Conservation (phyloP, 2,113 vertebrate species). For the Eidolon helvum region DNA sequence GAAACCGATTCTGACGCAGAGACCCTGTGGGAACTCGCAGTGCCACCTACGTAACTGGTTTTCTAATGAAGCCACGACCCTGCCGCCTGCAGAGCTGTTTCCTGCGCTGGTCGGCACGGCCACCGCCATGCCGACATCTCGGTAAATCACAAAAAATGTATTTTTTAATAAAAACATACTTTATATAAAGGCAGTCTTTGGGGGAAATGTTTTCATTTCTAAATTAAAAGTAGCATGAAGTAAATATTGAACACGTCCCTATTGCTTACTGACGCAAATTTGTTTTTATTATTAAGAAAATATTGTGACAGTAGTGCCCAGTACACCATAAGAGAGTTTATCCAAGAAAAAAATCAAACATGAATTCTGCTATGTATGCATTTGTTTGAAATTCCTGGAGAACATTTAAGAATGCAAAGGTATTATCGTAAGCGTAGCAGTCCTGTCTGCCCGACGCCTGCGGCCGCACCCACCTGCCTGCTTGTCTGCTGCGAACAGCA, state of each 20-base stretch:
- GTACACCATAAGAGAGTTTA: background rate
- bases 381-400: background rate
- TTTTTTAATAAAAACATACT: conserved; percentile 73
- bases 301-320: background rate
- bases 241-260: conserved; percentile 47
- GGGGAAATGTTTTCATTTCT: conserved; percentile 77
- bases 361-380: background rate
- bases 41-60: conserved; percentile 81
- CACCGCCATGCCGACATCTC: conserved; percentile 79
- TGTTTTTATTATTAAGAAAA: conserved; percentile 7
- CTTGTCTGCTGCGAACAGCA: background rate
- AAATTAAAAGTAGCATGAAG: conserved; percentile 81
- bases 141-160: conserved; percentile 76
- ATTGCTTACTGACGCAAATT: conserved; percentile 61
- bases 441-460: background rate
- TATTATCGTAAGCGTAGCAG: no score
- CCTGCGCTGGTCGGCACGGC: conserved; percentile 73
- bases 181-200: conserved; percentile 55
- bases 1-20: conserved; percentile 73
- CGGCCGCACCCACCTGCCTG: rapidly evolving
- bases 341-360: background rate
- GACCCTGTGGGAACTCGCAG: conserved; percentile 79
- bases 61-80: conserved; percentile 81
- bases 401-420: background rate
- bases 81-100: conserved; percentile 75